These are phyloP conservation scores for Zootermopsis nevadensis DNA, from an alignment of 2,888 invertebrate genomes.

Conservation along the genomic window DNA sequence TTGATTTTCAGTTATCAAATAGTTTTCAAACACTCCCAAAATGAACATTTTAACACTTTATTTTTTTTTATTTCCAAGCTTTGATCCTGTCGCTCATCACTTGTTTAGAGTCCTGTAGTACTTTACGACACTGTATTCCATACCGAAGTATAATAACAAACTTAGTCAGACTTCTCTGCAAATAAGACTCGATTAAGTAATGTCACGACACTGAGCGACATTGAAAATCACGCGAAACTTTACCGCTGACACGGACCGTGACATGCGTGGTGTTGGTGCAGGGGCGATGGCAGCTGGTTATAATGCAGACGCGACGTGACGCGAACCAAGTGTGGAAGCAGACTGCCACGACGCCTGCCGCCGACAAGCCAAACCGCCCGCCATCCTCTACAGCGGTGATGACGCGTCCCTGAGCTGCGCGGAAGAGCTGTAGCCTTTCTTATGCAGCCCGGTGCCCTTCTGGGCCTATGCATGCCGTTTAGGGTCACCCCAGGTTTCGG, in stretches of 20 bases:
- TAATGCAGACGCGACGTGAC: conserved; percentile 3
- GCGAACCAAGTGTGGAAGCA: conserved; percentile 28
- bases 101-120: too few species aligned
- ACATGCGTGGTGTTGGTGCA: background rate
- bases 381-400: background rate
- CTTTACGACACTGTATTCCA: too few species aligned
- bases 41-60: background rate
- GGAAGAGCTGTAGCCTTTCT: background rate
- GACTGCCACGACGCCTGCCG: conserved; percentile 14
- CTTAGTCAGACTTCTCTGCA: too few species aligned
- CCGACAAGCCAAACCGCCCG: conserved; percentile 28
- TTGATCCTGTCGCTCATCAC: too few species aligned
- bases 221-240: too few species aligned
- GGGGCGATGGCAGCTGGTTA: too few species aligned
- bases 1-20: conserved; percentile 34
- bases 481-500: too few species aligned
- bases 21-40: background rate
- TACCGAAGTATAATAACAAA: too few species aligned
- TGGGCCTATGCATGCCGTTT: too few species aligned
- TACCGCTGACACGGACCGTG: background rate
- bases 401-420: background rate
- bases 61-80: background rate
- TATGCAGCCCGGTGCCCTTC: background rate
- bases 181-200: background rate
- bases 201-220: too few species aligned